Percentiles rank a stretch among this genome's conserved stretches.
phyloP scores from a whole-genome alignment of 92 coral and sea anemone genomes.

The Metridium senile region DNA sequence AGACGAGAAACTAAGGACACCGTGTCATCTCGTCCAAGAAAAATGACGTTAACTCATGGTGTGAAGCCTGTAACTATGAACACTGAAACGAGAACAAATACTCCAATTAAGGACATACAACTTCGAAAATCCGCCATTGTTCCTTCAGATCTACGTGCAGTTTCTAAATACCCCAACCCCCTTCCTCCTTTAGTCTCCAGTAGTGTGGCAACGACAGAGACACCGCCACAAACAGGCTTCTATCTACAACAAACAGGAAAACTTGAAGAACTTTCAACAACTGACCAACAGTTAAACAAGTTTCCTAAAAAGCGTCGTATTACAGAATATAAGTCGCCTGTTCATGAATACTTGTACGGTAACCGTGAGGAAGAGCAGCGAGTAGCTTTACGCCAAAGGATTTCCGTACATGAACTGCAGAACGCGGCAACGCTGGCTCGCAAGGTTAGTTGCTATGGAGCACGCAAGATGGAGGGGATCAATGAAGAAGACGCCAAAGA shows the following conservation, averaged over 20 bases:
- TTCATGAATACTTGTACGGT: slow-evolving; percentile 26
- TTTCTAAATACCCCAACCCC: slow-evolving; percentile 15
- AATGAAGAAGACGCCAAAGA: slow-evolving; percentile 11
- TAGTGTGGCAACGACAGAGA: not conserved
- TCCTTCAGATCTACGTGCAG: not conserved
- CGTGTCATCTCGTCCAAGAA: slow-evolving; percentile 23
- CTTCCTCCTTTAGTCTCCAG: slow-evolving; percentile 40
- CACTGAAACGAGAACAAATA: slow-evolving; percentile 10
- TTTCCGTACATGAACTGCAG: slow-evolving; percentile 21
- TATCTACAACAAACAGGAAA: slow-evolving; percentile 9
- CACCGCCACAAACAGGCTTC: slow-evolving; percentile 13
- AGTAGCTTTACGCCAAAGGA: slow-evolving; percentile 20
- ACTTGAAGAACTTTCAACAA: slow-evolving; percentile 11
- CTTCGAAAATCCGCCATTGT: slow-evolving; percentile 17
- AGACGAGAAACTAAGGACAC: slow-evolving; percentile 17
- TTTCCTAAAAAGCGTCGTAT: slow-evolving; percentile 13
- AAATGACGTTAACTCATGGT: slow-evolving; percentile 39
- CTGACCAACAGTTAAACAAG: slow-evolving; percentile 15
- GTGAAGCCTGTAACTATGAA: slow-evolving; percentile 44
- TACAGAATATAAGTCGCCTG: slow-evolving; percentile 23
- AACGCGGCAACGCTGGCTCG: slow-evolving; percentile 24
- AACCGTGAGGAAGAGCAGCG: slow-evolving; percentile 30
- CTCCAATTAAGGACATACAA: slow-evolving; percentile 20
- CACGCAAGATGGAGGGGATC: slow-evolving; percentile 22
- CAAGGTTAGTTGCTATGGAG: slow-evolving; percentile 31